Base-by-base conservation (phyloP, 2,888 invertebrate species). In the Cantharis rufa region DNA sequence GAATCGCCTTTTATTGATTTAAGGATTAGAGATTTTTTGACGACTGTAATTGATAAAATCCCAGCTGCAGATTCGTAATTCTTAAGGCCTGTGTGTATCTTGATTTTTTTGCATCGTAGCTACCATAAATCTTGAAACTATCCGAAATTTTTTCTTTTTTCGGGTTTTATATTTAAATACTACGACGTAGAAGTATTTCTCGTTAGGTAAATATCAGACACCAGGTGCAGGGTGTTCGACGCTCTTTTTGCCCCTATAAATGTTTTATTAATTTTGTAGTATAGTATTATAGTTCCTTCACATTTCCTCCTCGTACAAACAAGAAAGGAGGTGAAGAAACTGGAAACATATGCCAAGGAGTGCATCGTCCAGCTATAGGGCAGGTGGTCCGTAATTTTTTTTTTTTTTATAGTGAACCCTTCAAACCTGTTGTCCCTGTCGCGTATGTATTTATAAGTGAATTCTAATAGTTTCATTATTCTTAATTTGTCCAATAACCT, bases 321-420 rank as follows among this genome's bases (percentile, higher is more conserved):
- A 79, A 75, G 81, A 78, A 79, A 82, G 80, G 81, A 84, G 84
- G 82, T 83, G 82, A 83, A 82, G 82, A 83, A 83, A 83, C 83
- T 83, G 81, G 81, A 81, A 84, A 82, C 84, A 84, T 84, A 84
- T 84, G 84, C 83, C 82, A 81, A 82, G 81, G 79, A 81, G 82
- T 82, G 81, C 81, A 82, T 81, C 81, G 81, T 78, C 81, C 78
- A 79, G 72, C 74, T 70, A 32, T 21, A 75, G 76, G 82, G 83
- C 83, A 83, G 83, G 83, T 83, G 83, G 82, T 81, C 76, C 78
- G 78, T 81, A 79, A 77, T 81, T 82, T 82, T 81, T 82, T 82
- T 82, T 82, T 80, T 81, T 66, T 66, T 66, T 21, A 66, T 24
- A 71, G 71, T 64, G 76, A 75, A 72, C 78, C 74, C 82, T 80